Conservation (phyloP, 2,888 invertebrate species). For the Eledona agricola region DNA sequence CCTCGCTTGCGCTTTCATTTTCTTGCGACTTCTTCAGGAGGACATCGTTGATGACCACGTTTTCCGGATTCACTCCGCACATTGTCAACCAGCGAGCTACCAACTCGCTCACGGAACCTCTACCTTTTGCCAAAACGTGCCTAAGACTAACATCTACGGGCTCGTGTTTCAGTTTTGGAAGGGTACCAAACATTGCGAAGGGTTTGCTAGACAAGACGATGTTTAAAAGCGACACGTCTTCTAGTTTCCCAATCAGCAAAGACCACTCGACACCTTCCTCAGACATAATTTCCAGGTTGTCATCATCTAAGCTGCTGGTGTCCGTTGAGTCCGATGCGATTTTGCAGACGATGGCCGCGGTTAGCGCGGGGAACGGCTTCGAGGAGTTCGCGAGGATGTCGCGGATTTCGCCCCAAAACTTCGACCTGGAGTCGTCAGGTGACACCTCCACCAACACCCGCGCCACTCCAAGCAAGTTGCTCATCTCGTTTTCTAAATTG, state of each 20-base stretch:
- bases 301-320: constrained; percentile 54
- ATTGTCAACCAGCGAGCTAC: constrained; percentile 87
- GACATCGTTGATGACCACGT: constrained; percentile 67
- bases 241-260: constrained; percentile 84
- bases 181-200: constrained; percentile 51
- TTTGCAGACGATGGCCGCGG: constrained; percentile 85
- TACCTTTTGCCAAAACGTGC: constrained; percentile 71
- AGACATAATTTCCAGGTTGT: constrained; percentile 69
- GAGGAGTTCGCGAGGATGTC: constrained; percentile 76
- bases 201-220: constrained; percentile 70
- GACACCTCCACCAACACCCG: constrained; percentile 71
- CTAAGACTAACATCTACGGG: constrained; percentile 72
- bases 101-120: constrained; percentile 87
- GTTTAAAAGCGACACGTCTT: constrained; percentile 85
- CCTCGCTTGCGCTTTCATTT: constrained; percentile 40
- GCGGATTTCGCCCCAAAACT: constrained; percentile 85
- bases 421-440: constrained; percentile 75
- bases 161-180: constrained; percentile 68
- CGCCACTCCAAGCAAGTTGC: constrained; percentile 72
- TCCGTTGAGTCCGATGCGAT: constrained; percentile 69
- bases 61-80: constrained; percentile 74
- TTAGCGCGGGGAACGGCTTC: constrained; percentile 79
- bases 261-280: constrained; percentile 90
- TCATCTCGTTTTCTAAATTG: constrained; percentile 69
- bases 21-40: constrained; percentile 36